Evolutionary conservation across 2,113 vertebrate genomes (phyloP).

Genomic region (Cisticola juncidis): DNA sequence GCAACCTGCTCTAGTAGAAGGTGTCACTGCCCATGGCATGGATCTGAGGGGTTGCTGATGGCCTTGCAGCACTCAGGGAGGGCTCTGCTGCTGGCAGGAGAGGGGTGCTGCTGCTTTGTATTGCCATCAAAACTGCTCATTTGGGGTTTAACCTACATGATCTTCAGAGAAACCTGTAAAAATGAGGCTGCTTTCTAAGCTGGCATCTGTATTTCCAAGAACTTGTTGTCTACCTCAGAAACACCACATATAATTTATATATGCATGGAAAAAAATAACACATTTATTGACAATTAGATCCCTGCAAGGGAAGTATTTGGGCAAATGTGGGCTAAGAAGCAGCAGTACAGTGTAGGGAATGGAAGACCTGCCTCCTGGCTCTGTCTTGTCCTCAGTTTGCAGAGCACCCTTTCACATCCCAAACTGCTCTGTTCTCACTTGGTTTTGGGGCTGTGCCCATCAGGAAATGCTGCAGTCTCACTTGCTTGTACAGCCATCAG

Average conservation of each 20-base stretch:
- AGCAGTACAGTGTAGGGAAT: rapidly evolving
- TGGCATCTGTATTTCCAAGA: not conserved
- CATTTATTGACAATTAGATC: not conserved
- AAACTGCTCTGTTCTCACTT: not conserved
- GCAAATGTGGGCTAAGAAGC: not conserved
- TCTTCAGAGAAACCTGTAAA: not conserved
- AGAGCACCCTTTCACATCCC: not conserved
- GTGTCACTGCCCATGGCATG: not conserved
- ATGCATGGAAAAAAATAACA: not conserved
- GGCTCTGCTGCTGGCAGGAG: not conserved
- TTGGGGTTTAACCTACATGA: not conserved
- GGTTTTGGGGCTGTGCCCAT: not conserved
- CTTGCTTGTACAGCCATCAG: rapidly evolving
- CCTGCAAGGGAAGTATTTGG: not conserved
- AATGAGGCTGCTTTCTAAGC: not conserved
- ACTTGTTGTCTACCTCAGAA: not conserved
- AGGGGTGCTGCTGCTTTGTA: not conserved
- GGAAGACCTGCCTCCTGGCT: not conserved
- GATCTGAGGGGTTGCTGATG: not conserved
- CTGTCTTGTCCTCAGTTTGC: not conserved
- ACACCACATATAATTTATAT: not conserved
- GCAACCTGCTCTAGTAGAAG: not conserved
- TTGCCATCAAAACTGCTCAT: not conserved
- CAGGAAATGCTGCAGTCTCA: rapidly evolving
- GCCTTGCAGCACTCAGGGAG: not conserved